Evolutionary conservation across 2,888 invertebrate genomes (phyloP).

Genomic region (Eustalomyia histrio): DNA sequence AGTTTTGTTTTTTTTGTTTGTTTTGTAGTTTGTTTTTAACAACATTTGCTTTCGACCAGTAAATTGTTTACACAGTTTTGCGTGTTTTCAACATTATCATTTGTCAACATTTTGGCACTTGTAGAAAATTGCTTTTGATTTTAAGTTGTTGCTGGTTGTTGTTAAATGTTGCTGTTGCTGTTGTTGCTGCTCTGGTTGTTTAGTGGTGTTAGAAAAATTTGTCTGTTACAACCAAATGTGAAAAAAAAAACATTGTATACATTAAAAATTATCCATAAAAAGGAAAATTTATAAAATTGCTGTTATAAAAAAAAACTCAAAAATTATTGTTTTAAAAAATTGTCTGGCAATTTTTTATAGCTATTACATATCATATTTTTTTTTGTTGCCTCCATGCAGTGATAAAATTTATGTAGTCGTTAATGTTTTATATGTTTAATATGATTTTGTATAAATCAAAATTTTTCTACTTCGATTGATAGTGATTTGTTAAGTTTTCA

Average conservation of each 20-base stretch:
- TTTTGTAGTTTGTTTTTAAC: no score
- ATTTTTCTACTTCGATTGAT: conserved; percentile 17
- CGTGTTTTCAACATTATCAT: conserved; percentile 47
- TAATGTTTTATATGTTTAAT: conserved; percentile 48
- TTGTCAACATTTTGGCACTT: conserved; percentile 57
- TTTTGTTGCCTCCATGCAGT: neutral
- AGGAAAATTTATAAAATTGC: conserved; percentile 14
- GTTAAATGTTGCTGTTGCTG: neutral
- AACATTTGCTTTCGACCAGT: neutral
- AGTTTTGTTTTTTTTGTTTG: conserved; percentile 25
- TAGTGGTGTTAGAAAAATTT: conserved; percentile 32
- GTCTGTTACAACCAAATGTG: conserved; percentile 18
- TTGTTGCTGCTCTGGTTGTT: neutral
- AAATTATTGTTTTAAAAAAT: conserved; percentile 40
- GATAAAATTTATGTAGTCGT: conserved; percentile 8
- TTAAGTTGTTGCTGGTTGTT: conserved; percentile 1
- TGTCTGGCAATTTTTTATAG: conserved; percentile 29
- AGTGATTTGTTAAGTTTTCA: conserved; percentile 9
- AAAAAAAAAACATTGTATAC: neutral
- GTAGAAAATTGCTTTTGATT: conserved; percentile 43
- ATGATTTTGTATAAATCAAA: conserved; percentile 21
- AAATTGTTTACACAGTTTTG: conserved; percentile 15
- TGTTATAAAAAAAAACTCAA: conserved; percentile 1
- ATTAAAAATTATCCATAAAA: neutral
- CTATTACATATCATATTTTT: neutral